Evolutionary conservation across 2,888 invertebrate species (phyloP).

Genomic region (Plutella xylostella): DNA sequence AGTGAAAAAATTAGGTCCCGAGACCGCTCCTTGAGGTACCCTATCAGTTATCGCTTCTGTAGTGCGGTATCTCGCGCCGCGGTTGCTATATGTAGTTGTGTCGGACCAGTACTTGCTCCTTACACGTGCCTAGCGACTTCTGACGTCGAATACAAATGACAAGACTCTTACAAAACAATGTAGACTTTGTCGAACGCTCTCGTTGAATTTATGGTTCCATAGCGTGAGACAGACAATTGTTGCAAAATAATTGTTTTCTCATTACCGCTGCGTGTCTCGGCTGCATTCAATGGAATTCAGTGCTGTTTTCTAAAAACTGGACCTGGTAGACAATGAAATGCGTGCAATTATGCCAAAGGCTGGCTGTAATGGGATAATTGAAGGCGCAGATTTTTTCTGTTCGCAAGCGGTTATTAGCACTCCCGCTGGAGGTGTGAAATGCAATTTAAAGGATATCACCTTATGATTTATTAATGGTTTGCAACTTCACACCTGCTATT

Average conservation of each 20-base stretch:
- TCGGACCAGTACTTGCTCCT: too few relatives aligned
- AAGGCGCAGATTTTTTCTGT: not conserved
- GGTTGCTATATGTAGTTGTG: too few relatives aligned
- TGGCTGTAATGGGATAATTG: slow-evolving; percentile 4
- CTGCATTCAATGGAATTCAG: slow-evolving; percentile 34
- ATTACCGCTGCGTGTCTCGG: slow-evolving; percentile 19
- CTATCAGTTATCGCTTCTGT: too few relatives aligned
- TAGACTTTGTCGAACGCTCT: not conserved
- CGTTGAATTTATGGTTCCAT: slow-evolving; percentile 7
- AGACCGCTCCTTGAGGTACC: too few relatives aligned
- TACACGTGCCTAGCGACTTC: slow-evolving; percentile 39
- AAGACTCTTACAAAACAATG: too few relatives aligned
- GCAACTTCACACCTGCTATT: too few relatives aligned
- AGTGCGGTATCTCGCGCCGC: too few relatives aligned
- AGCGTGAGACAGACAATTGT: slow-evolving; percentile 31
- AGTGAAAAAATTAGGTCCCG: too few relatives aligned
- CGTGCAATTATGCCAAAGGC: not conserved
- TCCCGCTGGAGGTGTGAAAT: too few relatives aligned
- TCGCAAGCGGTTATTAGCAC: not conserved
- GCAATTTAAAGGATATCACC: too few relatives aligned
- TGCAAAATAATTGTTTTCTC: slow-evolving; percentile 31
- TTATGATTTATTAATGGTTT: too few relatives aligned
- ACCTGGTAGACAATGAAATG: slow-evolving; percentile 23
- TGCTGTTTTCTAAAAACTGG: slow-evolving; percentile 40
- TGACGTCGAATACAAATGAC: slow-evolving; percentile 24